phyloP scores from a whole-genome alignment of 2,888 invertebrate genomes.

The Lacanobia oleracea region DNA sequence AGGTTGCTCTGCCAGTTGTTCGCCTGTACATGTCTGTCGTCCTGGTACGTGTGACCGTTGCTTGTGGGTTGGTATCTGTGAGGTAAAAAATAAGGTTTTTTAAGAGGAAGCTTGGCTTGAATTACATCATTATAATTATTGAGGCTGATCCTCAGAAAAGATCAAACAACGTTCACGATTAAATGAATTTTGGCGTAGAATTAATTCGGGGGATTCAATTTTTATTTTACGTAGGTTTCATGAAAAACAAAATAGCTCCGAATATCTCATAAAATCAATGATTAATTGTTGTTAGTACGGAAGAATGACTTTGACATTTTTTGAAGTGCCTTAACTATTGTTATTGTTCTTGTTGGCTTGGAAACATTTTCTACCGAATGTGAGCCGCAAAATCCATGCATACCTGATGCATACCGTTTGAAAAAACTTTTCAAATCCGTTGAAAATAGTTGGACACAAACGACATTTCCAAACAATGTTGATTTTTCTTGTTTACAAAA shows the following conservation, averaged over 20 bases:
- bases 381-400: background rate
- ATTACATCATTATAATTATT: background rate
- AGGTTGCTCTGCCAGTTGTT: constrained; percentile 80
- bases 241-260: background rate
- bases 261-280: background rate
- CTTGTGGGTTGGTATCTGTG: constrained; percentile 72
- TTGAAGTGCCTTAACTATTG: background rate
- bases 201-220: background rate
- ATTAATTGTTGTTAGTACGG: background rate
- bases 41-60: constrained; percentile 68
- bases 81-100: background rate
- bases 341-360: background rate
- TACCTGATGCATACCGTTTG: background rate
- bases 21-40: constrained; percentile 74
- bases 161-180: background rate
- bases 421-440: background rate
- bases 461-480: constrained; percentile 16
- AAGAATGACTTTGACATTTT: background rate
- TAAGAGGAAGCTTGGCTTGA: background rate
- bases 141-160: background rate
- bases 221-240: no score
- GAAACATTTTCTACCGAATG: background rate
- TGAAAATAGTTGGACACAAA: constrained; percentile 2
- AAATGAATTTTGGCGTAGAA: background rate
- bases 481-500: constrained; percentile 18